These are phyloP conservation scores for Drosophila aldrichi DNA, from an alignment of 2,888 invertebrate genomes.

Conservation along the genomic window DNA sequence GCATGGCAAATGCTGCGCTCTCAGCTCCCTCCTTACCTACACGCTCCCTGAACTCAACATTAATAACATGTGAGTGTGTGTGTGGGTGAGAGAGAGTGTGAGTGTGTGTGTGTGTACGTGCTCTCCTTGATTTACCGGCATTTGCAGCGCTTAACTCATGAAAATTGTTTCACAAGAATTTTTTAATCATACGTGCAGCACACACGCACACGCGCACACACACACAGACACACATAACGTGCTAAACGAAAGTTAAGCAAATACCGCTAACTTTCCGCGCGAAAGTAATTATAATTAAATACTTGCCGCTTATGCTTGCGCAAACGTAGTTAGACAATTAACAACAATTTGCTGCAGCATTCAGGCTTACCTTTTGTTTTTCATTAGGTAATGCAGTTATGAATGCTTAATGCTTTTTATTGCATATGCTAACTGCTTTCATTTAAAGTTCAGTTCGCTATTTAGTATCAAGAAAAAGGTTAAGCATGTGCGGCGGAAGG, in stretches of 20 bases:
- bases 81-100: slow-evolving; percentile 10
- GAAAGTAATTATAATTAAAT: slow-evolving; percentile 61
- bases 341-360: slow-evolving; percentile 37
- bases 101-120: slow-evolving; percentile 37
- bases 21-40: neutral
- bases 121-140: slow-evolving; percentile 68
- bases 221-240: slow-evolving; percentile 10
- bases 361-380: slow-evolving; percentile 1
- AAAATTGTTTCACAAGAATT: slow-evolving; percentile 77
- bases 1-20: slow-evolving; percentile 37
- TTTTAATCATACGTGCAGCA: slow-evolving; percentile 68
- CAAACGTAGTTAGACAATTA: slow-evolving; percentile 33
- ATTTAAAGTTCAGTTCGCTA: slow-evolving; percentile 2
- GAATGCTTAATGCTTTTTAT: neutral
- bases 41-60: neutral
- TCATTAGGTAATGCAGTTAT: neutral
- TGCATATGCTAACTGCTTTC: neutral
- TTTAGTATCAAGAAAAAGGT: neutral
- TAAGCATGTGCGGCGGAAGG: neutral
- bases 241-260: slow-evolving; percentile 33
- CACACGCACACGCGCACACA: slow-evolving; percentile 6
- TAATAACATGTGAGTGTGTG: slow-evolving; percentile 24
- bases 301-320: slow-evolving; percentile 19
- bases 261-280: slow-evolving; percentile 38
- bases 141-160: slow-evolving; percentile 50